phyloP scores from a whole-genome alignment of 2,888 invertebrate species.

The Rhorus exstirpatorius region DNA sequence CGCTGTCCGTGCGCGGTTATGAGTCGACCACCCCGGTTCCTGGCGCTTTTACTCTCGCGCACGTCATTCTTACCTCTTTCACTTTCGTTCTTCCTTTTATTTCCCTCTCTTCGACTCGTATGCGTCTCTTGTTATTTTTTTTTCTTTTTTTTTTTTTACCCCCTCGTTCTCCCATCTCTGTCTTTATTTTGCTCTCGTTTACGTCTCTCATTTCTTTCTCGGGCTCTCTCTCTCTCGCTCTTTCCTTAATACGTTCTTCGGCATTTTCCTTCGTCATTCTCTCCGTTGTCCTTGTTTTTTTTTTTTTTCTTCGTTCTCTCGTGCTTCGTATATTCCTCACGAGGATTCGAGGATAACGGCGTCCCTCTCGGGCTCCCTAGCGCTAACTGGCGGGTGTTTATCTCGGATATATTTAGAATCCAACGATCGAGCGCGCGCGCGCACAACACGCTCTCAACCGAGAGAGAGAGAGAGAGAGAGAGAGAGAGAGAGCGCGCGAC shows the following conservation, averaged over 20 bases:
- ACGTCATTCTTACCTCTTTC: constrained; percentile 68
- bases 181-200: constrained; percentile 51
- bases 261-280: background rate
- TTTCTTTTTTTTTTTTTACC: background rate
- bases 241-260: background rate
- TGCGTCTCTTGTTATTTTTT: constrained; percentile 14
- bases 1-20: constrained; percentile 73
- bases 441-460: too few species aligned
- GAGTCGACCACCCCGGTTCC: constrained; percentile 76
- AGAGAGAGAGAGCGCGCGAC: constrained; percentile 50
- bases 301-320: constrained; percentile 1
- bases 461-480: constrained; percentile 41
- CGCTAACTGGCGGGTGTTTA: constrained; percentile 74
- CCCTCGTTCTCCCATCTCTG: constrained; percentile 16
- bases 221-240: constrained; percentile 32
- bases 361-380: constrained; percentile 71
- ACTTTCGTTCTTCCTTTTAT: constrained; percentile 60
- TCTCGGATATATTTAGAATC: constrained; percentile 75
- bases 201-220: constrained; percentile 35
- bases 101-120: constrained; percentile 11
- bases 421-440: constrained; percentile 70
- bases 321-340: constrained; percentile 50
- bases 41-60: constrained; percentile 69
- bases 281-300: constrained; percentile 17
- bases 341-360: constrained; percentile 72